These are phyloP conservation scores for Tachuris rubrigastra DNA, from an alignment of 2,113 vertebrate species.

Conservation along the genomic window DNA sequence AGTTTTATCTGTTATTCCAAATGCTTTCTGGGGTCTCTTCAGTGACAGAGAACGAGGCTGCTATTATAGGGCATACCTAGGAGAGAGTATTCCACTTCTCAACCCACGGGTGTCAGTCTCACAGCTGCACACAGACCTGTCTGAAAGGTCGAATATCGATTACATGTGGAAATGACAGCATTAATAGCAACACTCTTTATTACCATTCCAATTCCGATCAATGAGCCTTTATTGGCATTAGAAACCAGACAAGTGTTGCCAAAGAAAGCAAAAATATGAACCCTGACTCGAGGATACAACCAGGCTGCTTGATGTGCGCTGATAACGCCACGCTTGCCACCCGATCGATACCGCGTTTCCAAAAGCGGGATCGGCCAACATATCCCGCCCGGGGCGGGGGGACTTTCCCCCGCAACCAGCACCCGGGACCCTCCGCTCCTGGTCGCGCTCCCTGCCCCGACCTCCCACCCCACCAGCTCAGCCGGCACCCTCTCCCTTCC, in stretches of 20 bases:
- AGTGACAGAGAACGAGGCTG: neutral
- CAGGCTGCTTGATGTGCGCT: neutral
- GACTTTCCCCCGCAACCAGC: neutral
- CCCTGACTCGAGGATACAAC: neutral
- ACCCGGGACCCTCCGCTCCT: neutral
- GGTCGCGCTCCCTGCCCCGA: neutral
- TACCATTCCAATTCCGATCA: neutral
- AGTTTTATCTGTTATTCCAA: neutral
- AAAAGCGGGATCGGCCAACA: neutral
- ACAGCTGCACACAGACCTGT: neutral
- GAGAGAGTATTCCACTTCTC: neutral
- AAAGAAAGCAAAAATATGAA: neutral
- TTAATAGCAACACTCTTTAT: neutral
- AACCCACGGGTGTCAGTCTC: neutral
- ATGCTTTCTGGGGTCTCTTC: neutral
- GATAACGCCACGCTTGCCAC: neutral
- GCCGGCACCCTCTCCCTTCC: neutral
- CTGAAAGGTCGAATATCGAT: neutral
- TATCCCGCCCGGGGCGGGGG: neutral
- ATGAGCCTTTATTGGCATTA: neutral
- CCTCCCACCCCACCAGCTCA: neutral
- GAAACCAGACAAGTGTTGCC: neutral
- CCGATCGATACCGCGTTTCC: neutral
- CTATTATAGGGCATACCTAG: neutral
- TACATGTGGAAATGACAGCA: neutral